Evolutionary conservation across 2,888 invertebrate species (phyloP).

Genomic region (Athripsodes cinereus): DNA sequence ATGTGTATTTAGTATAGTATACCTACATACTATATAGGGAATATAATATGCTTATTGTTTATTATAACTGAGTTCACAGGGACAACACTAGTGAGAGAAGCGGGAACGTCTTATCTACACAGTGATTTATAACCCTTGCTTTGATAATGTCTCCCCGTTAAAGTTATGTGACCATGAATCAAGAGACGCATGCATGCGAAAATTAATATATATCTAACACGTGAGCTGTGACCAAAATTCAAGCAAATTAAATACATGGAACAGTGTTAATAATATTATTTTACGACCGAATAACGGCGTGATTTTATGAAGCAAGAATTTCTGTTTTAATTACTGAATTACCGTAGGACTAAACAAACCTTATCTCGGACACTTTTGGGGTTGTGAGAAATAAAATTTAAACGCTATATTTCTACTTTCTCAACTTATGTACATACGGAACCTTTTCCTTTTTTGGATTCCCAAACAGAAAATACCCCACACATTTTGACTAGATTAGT

Average conservation of each 20-base stretch:
- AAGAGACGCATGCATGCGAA: slow-evolving; percentile 5
- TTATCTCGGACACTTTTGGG: no score
- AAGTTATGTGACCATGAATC: slow-evolving; percentile 16
- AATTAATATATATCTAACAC: background rate
- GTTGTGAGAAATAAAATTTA: no score
- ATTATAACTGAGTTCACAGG: background rate
- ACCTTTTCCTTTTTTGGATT: no score
- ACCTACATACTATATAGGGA: no score
- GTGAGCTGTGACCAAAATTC: background rate
- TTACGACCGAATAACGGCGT: no score
- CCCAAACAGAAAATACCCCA: no score
- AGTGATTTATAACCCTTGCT: slow-evolving; percentile 9
- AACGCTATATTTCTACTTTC: no score
- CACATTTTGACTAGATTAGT: no score
- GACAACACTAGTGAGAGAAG: background rate
- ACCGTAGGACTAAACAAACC: no score
- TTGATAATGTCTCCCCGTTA: slow-evolving; percentile 11
- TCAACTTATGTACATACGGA: no score
- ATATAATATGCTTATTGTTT: background rate
- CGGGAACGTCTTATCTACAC: slow-evolving; percentile 12
- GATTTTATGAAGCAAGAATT: no score
- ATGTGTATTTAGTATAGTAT: background rate
- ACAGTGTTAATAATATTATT: background rate
- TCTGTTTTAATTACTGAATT: no score
- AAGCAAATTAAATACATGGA: background rate